These are phyloP conservation scores for Lepidocyrtoides sp. DNA, from an alignment of 2,888 invertebrate species.

Conservation along the genomic window DNA sequence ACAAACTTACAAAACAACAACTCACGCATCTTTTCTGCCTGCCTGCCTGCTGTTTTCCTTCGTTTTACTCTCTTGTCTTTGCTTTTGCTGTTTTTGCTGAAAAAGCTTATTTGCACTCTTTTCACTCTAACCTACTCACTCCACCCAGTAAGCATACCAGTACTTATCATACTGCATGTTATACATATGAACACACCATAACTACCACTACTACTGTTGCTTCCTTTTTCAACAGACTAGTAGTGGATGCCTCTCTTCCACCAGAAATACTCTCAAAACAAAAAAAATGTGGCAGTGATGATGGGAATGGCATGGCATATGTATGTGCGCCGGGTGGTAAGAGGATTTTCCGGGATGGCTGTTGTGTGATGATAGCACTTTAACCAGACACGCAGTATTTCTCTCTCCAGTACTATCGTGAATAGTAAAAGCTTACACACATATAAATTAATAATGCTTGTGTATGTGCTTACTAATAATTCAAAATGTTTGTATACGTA, in stretches of 20 bases:
- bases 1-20: not conserved
- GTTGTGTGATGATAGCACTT: slow-evolving; percentile 63
- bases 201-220: slow-evolving; percentile 55
- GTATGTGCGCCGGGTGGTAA: slow-evolving; percentile 60
- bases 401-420: not conserved
- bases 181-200: not conserved
- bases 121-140: not conserved
- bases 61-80: not conserved
- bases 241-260: slow-evolving; percentile 10
- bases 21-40: slow-evolving; percentile 29
- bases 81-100: not conserved
- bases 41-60: slow-evolving; percentile 9
- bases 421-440: not conserved
- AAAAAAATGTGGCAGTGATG: slow-evolving; percentile 41
- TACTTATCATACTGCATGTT: not conserved
- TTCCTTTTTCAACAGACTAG: slow-evolving; percentile 10
- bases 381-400: slow-evolving; percentile 29
- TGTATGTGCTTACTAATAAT: slow-evolving; percentile 23
- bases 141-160: not conserved
- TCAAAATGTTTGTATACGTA: not conserved
- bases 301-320: slow-evolving; percentile 35
- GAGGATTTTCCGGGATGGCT: slow-evolving; percentile 64
- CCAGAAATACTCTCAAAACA: slow-evolving; percentile 12
- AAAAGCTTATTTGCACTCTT: slow-evolving; percentile 16
- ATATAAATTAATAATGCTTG: slow-evolving; percentile 24